Evolutionary conservation across 1,140 invertebrate genomes (phyloP), one percentile per base, ranked within the genome.

Genomic region (Neodiprion lecontei): DNA sequence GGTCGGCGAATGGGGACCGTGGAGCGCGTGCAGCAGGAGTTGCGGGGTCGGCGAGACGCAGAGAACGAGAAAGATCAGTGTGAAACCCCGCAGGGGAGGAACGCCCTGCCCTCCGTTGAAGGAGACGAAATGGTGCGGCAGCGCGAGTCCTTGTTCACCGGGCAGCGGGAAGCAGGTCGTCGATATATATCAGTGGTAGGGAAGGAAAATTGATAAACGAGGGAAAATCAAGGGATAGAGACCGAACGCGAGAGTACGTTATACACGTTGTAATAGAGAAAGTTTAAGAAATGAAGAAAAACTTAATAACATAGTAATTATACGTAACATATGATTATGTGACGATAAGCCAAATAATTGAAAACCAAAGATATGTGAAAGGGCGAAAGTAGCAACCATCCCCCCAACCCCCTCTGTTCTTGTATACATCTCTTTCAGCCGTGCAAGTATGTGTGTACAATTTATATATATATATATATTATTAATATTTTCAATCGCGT

Each of bases 21-120:
- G 96, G 96, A 94, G 94, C 77, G 87, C 91, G 14, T 97, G 96
- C 88, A 95, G 93, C 85, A 94, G 94, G 80, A 92, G 94, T 53
- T 97, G 96, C 84, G 95, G 95, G 67, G 95, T 97, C 53, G 96
- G 96, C 14, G 95, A 96, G 85, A 95, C 94, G 86, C 90, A 93
- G 82, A 91, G 96, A 76, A 92, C 91, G 74, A 90, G 96, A 75
- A 92, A 92, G 77, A 91, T 97, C 23, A 85, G 93, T 71, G 92
- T 93, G 81, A 93, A 94, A 78, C 92, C 94, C 17, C 90, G 94
- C 61, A 89, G 94, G 12, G 94, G 94, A 12, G 96, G 96, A 2
- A 88, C 91, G 40, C 89, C 92, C 11, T 97, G 96, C 89, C 95
- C 96, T 17, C 92, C 94, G 1, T 89, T 96, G 21, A 90, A 93